Evolutionary conservation across 2,888 invertebrate genomes (phyloP).

Genomic region (Erebia ligea): DNA sequence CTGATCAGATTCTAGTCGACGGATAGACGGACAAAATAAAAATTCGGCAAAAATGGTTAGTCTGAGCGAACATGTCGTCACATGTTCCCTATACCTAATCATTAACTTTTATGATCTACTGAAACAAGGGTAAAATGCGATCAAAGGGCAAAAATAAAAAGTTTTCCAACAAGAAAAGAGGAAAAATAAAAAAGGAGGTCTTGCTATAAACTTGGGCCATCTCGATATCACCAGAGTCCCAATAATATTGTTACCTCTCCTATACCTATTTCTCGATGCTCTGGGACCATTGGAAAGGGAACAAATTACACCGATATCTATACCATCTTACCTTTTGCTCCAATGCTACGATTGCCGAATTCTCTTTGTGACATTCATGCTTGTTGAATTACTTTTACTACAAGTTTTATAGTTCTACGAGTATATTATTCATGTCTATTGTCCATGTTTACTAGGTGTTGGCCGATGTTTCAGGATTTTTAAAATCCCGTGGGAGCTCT

Average conservation of each 20-base stretch:
- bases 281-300: conserved; percentile 40
- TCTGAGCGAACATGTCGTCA: not conserved
- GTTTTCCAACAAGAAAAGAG: not conserved
- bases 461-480: too few species aligned
- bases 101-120: not conserved
- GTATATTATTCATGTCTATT: not conserved
- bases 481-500: too few species aligned
- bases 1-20: not conserved
- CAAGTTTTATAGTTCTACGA: not conserved
- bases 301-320: conserved; percentile 39
- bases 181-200: conserved; percentile 2
- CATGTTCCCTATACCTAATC: not conserved
- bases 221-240: conserved; percentile 54
- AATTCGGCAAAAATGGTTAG: too few species aligned
- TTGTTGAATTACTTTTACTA: conserved; percentile 11
- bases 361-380: conserved; percentile 22
- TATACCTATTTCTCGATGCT: conserved; percentile 42
- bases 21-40: too few species aligned
- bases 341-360: conserved; percentile 13
- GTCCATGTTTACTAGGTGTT: too few species aligned
- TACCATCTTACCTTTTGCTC: conserved; percentile 43
- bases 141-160: not conserved
- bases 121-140: not conserved
- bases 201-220: conserved; percentile 40
- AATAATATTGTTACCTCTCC: conserved; percentile 46